Evolutionary conservation across 2,797 vertebrate species (phyloP), one percentile per base, ranked within the genome.

Genomic region (Sebastes taczanowskii): DNA sequence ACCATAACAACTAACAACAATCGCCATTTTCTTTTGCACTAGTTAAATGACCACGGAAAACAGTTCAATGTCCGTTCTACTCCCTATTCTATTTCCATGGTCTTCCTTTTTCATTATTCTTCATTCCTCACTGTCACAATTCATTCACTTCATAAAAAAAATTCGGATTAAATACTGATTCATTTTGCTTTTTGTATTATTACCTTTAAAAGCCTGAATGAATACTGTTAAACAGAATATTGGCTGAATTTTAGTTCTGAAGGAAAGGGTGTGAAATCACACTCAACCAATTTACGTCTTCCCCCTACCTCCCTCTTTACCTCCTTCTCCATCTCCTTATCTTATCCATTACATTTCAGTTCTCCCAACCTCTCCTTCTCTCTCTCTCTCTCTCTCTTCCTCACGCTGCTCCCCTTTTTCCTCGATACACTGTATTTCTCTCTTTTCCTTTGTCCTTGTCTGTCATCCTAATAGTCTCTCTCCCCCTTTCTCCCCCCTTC

Each of bases 391-490:
- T 49, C 46, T 49, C 52, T 62, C 46, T 9, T 73, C 22, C 65
- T 79, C 52, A 20, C 38, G 58, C 73, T 62, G 14, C 58, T 83
- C 67, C 65, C 23, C 34, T 71, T 69, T 81, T 89, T 81, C 76
- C 81, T 71, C 66, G 34, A 78, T 88, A 71, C 59, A 78, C 82
- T 89, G 82, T 90, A 85, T 89, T 81, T 80, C 85, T 89, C 88
- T 90, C 80, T 89, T 81, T 90, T 83, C 82, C 89, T 93, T 93
- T 92, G 87, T 92, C 90, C 91, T 90, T 91, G 86, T 89, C 87
- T 91, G 87, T 93, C 92, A 92, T 91, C 90, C 86, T 89, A 89
- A 93, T 94, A 92, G 82, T 89, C 89, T 91, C 86, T 89, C 87
- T 84, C 86, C 81, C 82, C 81, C 71, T 81, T 83, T 84, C 81